Evolutionary conservation across 1,140 invertebrate species (phyloP), one percentile per base, ranked within the genome.

Genomic region (Linepithema humile): DNA sequence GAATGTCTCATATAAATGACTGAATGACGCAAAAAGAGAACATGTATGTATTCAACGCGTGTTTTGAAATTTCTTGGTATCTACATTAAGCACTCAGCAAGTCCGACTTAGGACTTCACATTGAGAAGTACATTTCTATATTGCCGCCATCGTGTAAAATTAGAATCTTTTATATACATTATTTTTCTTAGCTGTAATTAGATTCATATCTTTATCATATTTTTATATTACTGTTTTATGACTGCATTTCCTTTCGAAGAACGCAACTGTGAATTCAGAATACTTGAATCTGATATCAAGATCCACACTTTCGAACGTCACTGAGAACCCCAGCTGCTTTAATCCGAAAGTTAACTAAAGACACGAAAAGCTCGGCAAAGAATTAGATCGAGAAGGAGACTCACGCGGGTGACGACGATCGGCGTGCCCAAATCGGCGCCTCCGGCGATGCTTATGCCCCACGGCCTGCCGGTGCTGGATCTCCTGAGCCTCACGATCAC

Each of bases 371-470:
- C 29, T 73, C 12, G 50, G 4, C 7, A 23, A 15, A 7, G 12
- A 65, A 65, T 35, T 48, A 64, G 26, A 20, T 23, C 38, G 43
- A 83, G 65, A 75, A 74, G 29, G 67, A 75, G 86, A 95, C 95
- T 96, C 96, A 99, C 98, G 96, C 97, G 97, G 88, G 98, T 98
- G 92, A 99, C 96, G 92, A 98, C 96, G 89, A 99, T 96, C 73
- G 98, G 97, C n/a, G 97, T 97, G 88, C 96, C 96, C 88, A 98
- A 95, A 95, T 99, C 98, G 85, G 96, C 96, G 84, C 98, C 98
- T 88, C 98, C 98, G 85, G 98, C 97, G 80, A 99, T 95, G 86
- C 98, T 96, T 90, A 99, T 97, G 64, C 98, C 98, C 98, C 98
- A 99, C 87, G 97, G 97, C 88, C 96, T 96, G 88, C 95, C 95